Percentiles rank a stretch among this genome's conserved stretches.
Evolutionary conservation across 2,797 vertebrate genomes (phyloP).

Genomic region (Chelidonichthys spinosus): DNA sequence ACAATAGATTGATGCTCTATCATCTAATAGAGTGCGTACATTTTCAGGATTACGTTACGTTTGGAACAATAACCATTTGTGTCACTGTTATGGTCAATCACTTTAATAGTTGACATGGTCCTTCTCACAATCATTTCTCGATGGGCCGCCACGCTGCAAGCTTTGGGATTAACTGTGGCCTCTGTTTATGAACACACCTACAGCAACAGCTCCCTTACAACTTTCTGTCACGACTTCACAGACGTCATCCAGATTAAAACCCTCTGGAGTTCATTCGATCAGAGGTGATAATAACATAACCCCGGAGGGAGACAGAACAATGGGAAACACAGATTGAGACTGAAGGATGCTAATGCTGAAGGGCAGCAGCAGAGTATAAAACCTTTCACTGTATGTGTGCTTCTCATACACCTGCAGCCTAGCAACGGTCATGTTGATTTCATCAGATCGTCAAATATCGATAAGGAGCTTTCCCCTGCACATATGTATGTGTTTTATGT

Average conservation of each 20-base stretch:
- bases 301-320: neutral
- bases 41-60: conserved; percentile 12
- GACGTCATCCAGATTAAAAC: conserved; percentile 47
- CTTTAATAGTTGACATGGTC: neutral
- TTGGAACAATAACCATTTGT: conserved; percentile 10
- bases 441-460: neutral
- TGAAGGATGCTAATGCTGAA: conserved; percentile 31
- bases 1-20: conserved; percentile 5
- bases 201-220: conserved; percentile 23
- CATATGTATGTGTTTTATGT: neutral
- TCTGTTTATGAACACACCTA: neutral
- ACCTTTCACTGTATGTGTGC: conserved; percentile 3
- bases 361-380: conserved; percentile 30
- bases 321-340: conserved; percentile 11
- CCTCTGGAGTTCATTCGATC: conserved; percentile 39
- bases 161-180: neutral
- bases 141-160: neutral
- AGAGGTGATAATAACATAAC: conserved; percentile 44
- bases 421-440: neutral
- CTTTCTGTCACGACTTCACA: conserved; percentile 21
- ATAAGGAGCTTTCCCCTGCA: neutral
- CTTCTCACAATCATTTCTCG: conserved; percentile 4
- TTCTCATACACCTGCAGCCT: neutral
- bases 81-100: neutral
- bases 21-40: conserved; percentile 7